Evolutionary conservation across 2,888 invertebrate genomes (phyloP), one percentile per base, ranked within the genome.

Genomic region (Ectobius pallidus): DNA sequence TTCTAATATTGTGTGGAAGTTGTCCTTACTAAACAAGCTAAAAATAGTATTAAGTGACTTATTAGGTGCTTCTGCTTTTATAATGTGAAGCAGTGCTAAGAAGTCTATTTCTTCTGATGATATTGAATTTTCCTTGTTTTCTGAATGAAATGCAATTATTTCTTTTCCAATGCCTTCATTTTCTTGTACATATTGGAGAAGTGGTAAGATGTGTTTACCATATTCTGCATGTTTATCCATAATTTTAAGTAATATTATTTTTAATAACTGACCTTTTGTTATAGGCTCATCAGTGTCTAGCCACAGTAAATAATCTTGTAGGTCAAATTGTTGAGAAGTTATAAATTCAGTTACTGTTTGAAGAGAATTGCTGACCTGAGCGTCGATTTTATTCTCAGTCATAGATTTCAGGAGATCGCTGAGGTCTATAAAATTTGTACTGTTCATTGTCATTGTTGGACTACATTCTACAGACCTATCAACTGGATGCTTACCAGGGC

Each of bases 61-160:
- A n/a, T 58, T 55, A 6, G 72, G 68, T 18, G 68, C 72, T 34
- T 58, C 55, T 55, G 55, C 14, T 46, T 68, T 72, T 55, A 72
- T 18, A 30, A 68, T 52, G 16, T 68, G 39, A 2, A 72, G 16
- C 6, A 72, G 52, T 18, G 68, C 58, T 27, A 44, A 16, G 25
- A 67, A 72, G 34, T 72, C 68, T 30, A 68, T 71, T 44, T 71
- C 61, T 34, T 52, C 30, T 30, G 69, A 16, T n/a, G 39, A 25
- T 18, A n/a, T 6, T 2, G 25, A n/a, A n/a, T 58, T 58, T 55
- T 18, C 18, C 2, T 69, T 34, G 34, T 42, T 32, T 7, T 25
- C 52, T 11, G 34, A 46, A n/a, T 44, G 44, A 11, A 65, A 32
- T 27, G 25, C 44, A 6, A 25, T 25, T 65, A 25, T 42, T 27